Percentiles rank a stretch among this genome's conserved stretches.
These are phyloP conservation scores for Cyclophora albipunctata DNA, from an alignment of 2,888 invertebrate species.

Conservation along the genomic window DNA sequence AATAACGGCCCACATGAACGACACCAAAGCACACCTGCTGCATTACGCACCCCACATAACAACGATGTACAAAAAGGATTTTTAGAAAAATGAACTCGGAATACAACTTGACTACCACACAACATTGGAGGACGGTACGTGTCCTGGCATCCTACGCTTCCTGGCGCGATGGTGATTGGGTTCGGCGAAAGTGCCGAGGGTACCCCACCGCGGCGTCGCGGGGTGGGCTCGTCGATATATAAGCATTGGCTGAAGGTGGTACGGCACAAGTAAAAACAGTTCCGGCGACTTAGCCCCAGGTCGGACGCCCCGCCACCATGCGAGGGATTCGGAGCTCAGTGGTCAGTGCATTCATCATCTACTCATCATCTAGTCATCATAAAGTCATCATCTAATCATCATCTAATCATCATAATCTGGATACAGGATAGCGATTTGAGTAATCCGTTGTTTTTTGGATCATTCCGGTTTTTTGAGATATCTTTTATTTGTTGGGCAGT, in stretches of 20 bases:
- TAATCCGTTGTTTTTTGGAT: no score
- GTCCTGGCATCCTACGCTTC: conserved; percentile 18
- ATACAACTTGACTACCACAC: no score
- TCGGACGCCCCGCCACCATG: conserved; percentile 69
- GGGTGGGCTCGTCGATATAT: conserved; percentile 58
- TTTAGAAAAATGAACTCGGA: no score
- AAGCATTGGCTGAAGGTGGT: conserved; percentile 36
- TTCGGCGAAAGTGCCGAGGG: conserved; percentile 42
- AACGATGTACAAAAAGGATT: no score
- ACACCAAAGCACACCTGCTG: no score
- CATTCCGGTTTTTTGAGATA: no score
- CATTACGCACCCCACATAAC: no score
- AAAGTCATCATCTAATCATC: no score
- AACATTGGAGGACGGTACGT: neutral
- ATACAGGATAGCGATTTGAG: no score
- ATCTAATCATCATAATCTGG: no score
- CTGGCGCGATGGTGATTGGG: conserved; percentile 27
- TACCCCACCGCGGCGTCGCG: conserved; percentile 38
- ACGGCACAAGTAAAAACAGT: conserved; percentile 53
- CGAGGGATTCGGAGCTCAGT: conserved; percentile 76
- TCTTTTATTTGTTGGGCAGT: no score
- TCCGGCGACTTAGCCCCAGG: conserved; percentile 48
- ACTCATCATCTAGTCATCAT: conserved; percentile 6
- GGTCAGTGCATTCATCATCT: conserved; percentile 61
- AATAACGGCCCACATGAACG: no score